A percentile compares a stretch with the other conserved stretches of the same genome.
Evolutionary conservation across 2,113 vertebrate genomes (phyloP).

Genomic region (Willisornis vidua): DNA sequence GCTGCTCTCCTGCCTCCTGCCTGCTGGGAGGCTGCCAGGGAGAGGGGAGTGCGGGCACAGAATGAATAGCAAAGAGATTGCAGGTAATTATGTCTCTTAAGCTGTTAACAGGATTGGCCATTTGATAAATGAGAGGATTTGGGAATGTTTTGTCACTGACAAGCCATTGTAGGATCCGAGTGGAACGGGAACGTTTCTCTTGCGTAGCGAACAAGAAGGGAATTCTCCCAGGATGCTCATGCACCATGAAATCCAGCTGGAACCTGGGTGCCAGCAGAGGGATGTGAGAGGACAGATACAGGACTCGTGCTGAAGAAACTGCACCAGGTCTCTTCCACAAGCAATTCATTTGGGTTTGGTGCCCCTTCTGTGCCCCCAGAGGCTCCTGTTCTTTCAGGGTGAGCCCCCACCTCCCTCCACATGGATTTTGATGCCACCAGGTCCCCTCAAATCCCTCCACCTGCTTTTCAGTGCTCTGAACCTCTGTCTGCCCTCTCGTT

Average conservation of each 20-base stretch:
- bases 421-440: not conserved
- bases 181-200: slow-evolving; percentile 68
- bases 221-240: slow-evolving; percentile 63
- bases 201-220: slow-evolving; percentile 54
- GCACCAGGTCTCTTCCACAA: not conserved
- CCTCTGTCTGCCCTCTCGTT: not conserved
- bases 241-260: slow-evolving; percentile 66
- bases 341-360: not conserved
- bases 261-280: slow-evolving; percentile 29
- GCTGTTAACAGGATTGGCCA: slow-evolving; percentile 82
- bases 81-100: slow-evolving; percentile 84
- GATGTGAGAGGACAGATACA: not conserved
- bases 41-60: slow-evolving; percentile 60
- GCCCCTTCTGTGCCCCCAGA: fast-evolving
- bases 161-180: slow-evolving; percentile 74
- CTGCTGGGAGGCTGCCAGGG: slow-evolving; percentile 71
- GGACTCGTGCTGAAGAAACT: not conserved
- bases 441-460: not conserved
- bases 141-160: slow-evolving; percentile 81
- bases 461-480: not conserved
- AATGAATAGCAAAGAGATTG: slow-evolving; percentile 79
- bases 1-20: slow-evolving; percentile 59
- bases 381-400: not conserved
- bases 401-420: not conserved
- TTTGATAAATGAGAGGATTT: slow-evolving; percentile 84